A percentile compares a stretch with the other conserved stretches of the same genome.
phyloP scores from a whole-genome alignment of 2,797 vertebrate species.

The Darevskia mixta region DNA sequence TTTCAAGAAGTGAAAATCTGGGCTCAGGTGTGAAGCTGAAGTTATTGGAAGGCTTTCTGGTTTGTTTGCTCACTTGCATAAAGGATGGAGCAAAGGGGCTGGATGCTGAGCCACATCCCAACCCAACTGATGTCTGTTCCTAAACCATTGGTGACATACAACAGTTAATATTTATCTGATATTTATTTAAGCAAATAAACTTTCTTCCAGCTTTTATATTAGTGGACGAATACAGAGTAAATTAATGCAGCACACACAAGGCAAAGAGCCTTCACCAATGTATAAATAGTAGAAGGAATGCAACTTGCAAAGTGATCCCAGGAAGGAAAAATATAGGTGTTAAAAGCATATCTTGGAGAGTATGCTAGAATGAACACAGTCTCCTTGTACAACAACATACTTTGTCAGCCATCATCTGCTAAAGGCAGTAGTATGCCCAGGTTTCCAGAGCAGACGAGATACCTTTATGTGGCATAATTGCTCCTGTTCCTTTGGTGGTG shows the following conservation, averaged over 20 bases:
- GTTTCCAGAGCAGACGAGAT: slow-evolving; percentile 31
- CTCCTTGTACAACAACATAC: not conserved
- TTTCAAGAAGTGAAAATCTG: too few relatives aligned
- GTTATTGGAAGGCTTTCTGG: too few relatives aligned
- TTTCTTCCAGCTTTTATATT: too few relatives aligned
- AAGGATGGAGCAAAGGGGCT: too few relatives aligned
- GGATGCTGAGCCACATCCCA: not conserved
- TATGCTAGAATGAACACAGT: not conserved
- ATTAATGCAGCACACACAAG: too few relatives aligned
- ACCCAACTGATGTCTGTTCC: not conserved
- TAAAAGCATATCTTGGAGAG: not conserved
- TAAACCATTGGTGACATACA: not conserved
- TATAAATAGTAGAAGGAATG: not conserved
- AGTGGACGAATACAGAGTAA: too few relatives aligned
- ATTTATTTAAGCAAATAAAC: not conserved
- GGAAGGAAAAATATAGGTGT: not conserved
- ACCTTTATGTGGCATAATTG: slow-evolving; percentile 20
- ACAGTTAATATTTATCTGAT: not conserved
- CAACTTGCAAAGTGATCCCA: not conserved
- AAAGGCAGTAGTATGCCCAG: not conserved
- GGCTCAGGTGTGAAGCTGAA: too few relatives aligned
- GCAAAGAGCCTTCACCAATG: too few relatives aligned
- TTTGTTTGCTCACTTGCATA: too few relatives aligned
- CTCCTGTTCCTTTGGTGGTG: slow-evolving; percentile 38
- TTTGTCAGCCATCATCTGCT: not conserved